Evolutionary conservation across 2,113 vertebrate species (phyloP), one percentile per base, ranked within the genome.

Genomic region (Ariopsis seemanni): DNA sequence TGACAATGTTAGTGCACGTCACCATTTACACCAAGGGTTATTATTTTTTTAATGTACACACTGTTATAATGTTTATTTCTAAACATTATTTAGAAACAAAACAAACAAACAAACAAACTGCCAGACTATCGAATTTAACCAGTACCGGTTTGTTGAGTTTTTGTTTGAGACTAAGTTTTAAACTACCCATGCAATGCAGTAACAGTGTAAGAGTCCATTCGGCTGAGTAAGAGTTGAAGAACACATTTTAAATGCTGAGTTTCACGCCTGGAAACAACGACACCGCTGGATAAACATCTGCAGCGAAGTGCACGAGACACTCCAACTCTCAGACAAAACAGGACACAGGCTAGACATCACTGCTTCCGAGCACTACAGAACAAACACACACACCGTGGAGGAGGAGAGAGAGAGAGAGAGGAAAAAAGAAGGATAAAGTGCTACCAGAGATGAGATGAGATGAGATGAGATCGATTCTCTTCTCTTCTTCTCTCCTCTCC

Each of bases 1-100:
- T 90, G 88, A 91, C 86, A 90, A 84, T 57, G 22, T 25, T 67
- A 57, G 77, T 89, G 72, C 82, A 89, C 83, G 90, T 85, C 89
- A 88, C 12, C 82, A 86, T 82, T 81, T 85, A 69, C n/a, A 82
- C 42, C 10, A 53, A 83, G 5, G 80, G 34, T 57, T 50, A 27
- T 15, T 30, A 30, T n/a, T n/a, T n/a, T n/a, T n/a, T n/a, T n/a
- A n/a, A n/a, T n/a, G n/a, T n/a, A n/a, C n/a, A n/a, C n/a, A n/a
- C n/a, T n/a, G n/a, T n/a, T n/a, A n/a, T n/a, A n/a, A n/a, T n/a
- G n/a, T n/a, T n/a, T n/a, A n/a, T n/a, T n/a, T n/a, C n/a, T n/a
- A n/a, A n/a, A n/a, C n/a, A n/a, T n/a, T n/a, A n/a, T n/a, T n/a
- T n/a, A n/a, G n/a, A n/a, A n/a, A n/a, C n/a, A n/a, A n/a, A n/a